Conservation (phyloP, 2,113 vertebrate species). For the Nannobrachium achirus region DNA sequence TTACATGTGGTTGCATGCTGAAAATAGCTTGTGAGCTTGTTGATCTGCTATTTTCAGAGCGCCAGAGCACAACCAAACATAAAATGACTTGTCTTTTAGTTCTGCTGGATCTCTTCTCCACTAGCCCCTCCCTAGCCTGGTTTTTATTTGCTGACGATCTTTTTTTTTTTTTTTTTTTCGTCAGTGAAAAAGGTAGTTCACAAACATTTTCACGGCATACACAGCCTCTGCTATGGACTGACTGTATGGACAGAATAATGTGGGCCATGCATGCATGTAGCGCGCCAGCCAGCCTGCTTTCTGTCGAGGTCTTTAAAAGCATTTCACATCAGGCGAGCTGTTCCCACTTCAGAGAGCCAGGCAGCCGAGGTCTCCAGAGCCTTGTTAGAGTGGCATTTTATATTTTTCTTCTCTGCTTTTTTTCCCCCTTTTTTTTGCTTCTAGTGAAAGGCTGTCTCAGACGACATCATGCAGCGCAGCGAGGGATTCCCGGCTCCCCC, state of each 20-base stretch:
- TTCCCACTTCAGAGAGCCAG: slow-evolving; percentile 53
- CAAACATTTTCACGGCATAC: too few species aligned
- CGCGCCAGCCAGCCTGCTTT: slow-evolving; percentile 32
- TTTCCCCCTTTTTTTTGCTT: slow-evolving; percentile 32
- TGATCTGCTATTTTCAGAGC: too few species aligned
- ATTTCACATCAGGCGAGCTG: slow-evolving; percentile 64
- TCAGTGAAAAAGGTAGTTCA: too few species aligned
- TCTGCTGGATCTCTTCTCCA: too few species aligned
- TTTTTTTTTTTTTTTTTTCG: too few species aligned
- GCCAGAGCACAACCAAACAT: too few species aligned
- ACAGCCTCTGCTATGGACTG: slow-evolving; percentile 12
- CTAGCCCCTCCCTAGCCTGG: too few species aligned
- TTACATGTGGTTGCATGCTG: too few species aligned
- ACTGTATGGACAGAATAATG: slow-evolving; percentile 7
- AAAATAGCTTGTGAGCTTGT: too few species aligned
- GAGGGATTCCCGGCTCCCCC: slow-evolving; percentile 52
- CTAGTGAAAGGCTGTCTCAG: slow-evolving; percentile 37
- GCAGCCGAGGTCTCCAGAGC: slow-evolving; percentile 55
- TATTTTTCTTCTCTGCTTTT: slow-evolving; percentile 23
- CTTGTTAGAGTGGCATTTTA: slow-evolving; percentile 72
- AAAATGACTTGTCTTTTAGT: too few species aligned
- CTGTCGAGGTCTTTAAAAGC: slow-evolving; percentile 51
- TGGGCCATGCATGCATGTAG: slow-evolving; percentile 11
- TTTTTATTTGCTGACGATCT: too few species aligned
- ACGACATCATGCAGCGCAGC: slow-evolving; percentile 36